Conservation (phyloP, 2,888 invertebrate species). For the Hemistola chrysoprasaria region DNA sequence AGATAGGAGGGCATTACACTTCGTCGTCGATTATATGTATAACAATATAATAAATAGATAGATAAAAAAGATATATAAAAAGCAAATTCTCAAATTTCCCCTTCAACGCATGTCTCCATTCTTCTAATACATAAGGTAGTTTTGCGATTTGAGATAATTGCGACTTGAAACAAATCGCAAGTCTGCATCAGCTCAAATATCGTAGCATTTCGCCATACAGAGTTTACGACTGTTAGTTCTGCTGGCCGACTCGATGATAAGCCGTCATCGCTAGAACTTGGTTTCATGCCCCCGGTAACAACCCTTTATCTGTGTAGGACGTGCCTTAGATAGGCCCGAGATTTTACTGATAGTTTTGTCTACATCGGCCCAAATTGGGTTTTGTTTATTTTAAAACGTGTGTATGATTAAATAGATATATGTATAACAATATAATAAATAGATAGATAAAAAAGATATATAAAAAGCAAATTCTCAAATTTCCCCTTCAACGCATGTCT, state of each 20-base stretch:
- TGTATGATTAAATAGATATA: too few species aligned
- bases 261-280: conserved; percentile 55
- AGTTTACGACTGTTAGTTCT: conserved; percentile 70
- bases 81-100: too few species aligned
- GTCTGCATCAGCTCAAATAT: conserved; percentile 24
- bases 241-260: conserved; percentile 60
- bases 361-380: neutral
- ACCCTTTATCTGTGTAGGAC: conserved; percentile 42
- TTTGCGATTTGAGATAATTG: conserved; percentile 4
- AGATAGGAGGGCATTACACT: too few species aligned
- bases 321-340: conserved; percentile 14
- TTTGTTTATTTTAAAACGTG: neutral
- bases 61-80: too few species aligned
- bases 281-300: conserved; percentile 37
- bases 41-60: too few species aligned
- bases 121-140: too few species aligned
- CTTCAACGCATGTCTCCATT: too few species aligned
- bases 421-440: too few species aligned
- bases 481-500: too few species aligned
- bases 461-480: too few species aligned
- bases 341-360: conserved; percentile 10
- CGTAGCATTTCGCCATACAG: conserved; percentile 50
- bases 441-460: too few species aligned
- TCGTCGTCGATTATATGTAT: too few species aligned
- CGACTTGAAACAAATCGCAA: conserved; percentile 12